These are phyloP conservation scores for Taxidea taxus DNA, from an alignment of 2,113 vertebrate species.

Conservation along the genomic window DNA sequence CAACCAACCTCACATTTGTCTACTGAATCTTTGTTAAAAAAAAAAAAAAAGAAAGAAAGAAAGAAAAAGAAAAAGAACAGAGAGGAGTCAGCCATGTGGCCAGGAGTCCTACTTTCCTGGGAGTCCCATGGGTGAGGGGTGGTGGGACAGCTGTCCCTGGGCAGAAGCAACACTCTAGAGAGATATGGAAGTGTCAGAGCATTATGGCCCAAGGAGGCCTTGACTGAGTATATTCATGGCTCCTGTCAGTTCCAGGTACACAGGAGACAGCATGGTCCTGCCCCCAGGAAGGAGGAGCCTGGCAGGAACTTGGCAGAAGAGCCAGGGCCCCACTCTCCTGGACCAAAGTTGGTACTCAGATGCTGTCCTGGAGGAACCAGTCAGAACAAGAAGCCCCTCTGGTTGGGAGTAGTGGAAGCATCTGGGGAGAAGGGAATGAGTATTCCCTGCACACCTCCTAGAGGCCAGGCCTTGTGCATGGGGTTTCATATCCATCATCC, in stretches of 20 bases:
- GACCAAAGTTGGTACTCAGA: neutral
- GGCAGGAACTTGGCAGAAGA: neutral
- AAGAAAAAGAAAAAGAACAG: neutral
- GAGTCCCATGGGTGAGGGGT: accelerated
- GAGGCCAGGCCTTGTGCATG: neutral
- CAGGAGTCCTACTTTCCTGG: neutral
- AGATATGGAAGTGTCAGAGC: neutral
- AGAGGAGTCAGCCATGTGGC: constrained; percentile 35
- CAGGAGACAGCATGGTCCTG: neutral
- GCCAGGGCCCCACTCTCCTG: neutral
- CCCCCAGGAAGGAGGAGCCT: neutral
- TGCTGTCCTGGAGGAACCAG: neutral
- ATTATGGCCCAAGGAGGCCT: neutral
- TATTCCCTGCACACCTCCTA: neutral
- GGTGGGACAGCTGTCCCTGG: neutral
- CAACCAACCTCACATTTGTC: constrained; percentile 63
- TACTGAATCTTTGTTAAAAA: constrained; percentile 66
- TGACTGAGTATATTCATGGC: neutral
- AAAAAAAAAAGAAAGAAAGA: neutral
- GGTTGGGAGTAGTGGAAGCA: neutral
- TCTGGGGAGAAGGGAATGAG: neutral
- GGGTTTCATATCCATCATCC: neutral
- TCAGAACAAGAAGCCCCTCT: neutral
- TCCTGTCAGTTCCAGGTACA: neutral
- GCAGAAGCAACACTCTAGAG: neutral